Evolutionary conservation across 2,797 vertebrate genomes (phyloP), one percentile per base, ranked within the genome.

Genomic region (Emys orbicularis): DNA sequence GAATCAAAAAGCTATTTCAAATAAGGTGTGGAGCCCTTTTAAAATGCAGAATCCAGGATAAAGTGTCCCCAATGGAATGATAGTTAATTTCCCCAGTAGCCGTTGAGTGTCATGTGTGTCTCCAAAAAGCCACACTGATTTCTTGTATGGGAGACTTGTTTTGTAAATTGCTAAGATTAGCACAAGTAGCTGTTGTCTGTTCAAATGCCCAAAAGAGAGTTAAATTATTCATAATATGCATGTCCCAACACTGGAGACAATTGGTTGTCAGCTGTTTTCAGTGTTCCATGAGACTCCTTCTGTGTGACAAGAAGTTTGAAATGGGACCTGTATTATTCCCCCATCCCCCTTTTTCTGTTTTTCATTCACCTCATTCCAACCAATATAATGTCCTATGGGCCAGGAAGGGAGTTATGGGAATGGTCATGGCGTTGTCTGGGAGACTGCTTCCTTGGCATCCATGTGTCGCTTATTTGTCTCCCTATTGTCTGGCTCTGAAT

Each of bases 401-500:
- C 41, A 87, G 90, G 77, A 91, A 90, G 88, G 88, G 88, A 91
- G 92, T 96, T 94, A 92, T 93, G 96, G 96, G 95, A 97, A 96
- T 95, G 81, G 52, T 37, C 86, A 29, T 77, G 50, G 25, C 0
- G 97, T 98, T 95, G 93, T 96, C 94, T 88, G 89, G 97, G 97
- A 97, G 94, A 98, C 94, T 52, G 76, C 65, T 82, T 90, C 1
- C 2, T 87, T 94, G 50, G 90, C 92, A 81, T 2, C 4, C 76
- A 8, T 93, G 81, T 94, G 68, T 90, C 87, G 84, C 93, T 93
- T 96, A 95, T 96, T 98, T 97, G 94, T 90, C 83, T 89, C 87
- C 61, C 92, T 91, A 95, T 97, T 98, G 96, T 97, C 92, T 93
- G 88, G 16, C 81, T 96, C 88, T 94, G 90, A 97, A 97, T 96